A percentile compares a stretch with the other conserved stretches of the same genome.
These are phyloP conservation scores for rabbit (Oryctolagus cuniculus) DNA, from an alignment of 2,113 vertebrate genomes.

Conservation along the genomic window mOryCun1.1 NC_091449.1:7144501-7145000, in stretches of 20 bases:
- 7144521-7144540: too few species aligned
- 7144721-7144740: neutral
- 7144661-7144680: neutral
- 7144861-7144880: neutral
- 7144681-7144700: neutral
- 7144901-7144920: neutral
- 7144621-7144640: neutral
- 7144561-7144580: neutral
- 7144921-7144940: neutral
- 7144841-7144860: neutral
- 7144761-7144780: neutral
- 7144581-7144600: neutral
- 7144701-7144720: neutral
- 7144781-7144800: neutral
- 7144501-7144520: accelerated
- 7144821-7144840: too few species aligned
- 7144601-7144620: neutral
- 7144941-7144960: neutral
- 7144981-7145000: too few species aligned
- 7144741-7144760: neutral
- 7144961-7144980: too few species aligned
- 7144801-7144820: too few species aligned
- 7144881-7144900: neutral
- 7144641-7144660: neutral
- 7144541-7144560: too few species aligned